These are phyloP conservation scores for Hippolais icterina DNA, from an alignment of 2,113 vertebrate genomes.

Conservation along the genomic window DNA sequence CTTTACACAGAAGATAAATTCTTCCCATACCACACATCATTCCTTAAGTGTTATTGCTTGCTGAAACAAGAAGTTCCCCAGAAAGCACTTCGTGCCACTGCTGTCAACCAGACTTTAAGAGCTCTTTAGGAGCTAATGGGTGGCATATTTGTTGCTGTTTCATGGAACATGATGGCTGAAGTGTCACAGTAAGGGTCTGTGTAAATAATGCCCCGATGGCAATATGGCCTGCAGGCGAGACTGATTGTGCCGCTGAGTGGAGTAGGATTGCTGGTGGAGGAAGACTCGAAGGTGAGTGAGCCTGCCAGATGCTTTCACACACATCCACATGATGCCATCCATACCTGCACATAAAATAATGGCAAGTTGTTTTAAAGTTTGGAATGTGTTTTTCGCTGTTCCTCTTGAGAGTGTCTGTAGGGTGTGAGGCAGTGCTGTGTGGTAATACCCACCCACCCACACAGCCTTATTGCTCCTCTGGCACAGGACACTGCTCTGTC, in stretches of 20 bases:
- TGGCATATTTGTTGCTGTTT: neutral
- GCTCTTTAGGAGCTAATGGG: neutral
- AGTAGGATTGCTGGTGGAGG: neutral
- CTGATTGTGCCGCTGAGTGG: neutral
- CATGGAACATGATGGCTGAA: neutral
- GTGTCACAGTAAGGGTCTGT: neutral
- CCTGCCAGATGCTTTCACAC: neutral
- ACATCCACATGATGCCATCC: neutral
- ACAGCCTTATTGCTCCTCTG: neutral
- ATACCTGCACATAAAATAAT: neutral
- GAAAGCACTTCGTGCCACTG: neutral
- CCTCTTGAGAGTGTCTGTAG: neutral
- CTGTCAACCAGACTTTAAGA: neutral
- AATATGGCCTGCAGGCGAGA: neutral
- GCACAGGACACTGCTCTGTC: neutral
- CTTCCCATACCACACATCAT: conserved; percentile 33
- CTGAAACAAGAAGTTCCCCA: neutral
- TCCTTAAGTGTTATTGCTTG: neutral
- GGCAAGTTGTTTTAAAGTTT: neutral
- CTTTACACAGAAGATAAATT: conserved; percentile 45
- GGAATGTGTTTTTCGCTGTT: neutral
- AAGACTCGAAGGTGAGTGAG: neutral
- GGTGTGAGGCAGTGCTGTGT: neutral
- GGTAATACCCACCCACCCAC: neutral
- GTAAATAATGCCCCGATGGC: neutral